Conservation (phyloP, 2,113 vertebrate species). For the Cheilinus undulatus region DNA sequence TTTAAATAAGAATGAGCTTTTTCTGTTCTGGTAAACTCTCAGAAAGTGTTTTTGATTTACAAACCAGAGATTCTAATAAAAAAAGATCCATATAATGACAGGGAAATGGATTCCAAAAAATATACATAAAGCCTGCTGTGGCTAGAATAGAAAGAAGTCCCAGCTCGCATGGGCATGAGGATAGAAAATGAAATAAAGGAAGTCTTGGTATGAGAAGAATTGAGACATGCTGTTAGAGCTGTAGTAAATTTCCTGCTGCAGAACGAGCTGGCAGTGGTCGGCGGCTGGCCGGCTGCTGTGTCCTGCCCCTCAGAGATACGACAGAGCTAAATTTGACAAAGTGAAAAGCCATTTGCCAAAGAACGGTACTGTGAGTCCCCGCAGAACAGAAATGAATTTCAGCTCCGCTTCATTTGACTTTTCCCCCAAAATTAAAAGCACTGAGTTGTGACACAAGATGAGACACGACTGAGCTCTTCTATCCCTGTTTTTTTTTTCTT, state of each 20-base stretch:
- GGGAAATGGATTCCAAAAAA: background rate
- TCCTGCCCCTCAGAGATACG: slow-evolving; percentile 40
- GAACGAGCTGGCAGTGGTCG: slow-evolving; percentile 22
- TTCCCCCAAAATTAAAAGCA: slow-evolving; percentile 73
- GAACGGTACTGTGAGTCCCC: slow-evolving; percentile 48
- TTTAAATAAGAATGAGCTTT: slow-evolving; percentile 17
- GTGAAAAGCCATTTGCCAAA: slow-evolving; percentile 66
- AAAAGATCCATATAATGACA: background rate
- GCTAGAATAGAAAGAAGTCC: slow-evolving; percentile 3
- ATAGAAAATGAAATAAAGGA: slow-evolving; percentile 26
- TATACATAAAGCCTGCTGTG: background rate
- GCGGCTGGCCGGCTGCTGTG: slow-evolving; percentile 22
- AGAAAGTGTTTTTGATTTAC: background rate
- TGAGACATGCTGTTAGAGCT: slow-evolving; percentile 22
- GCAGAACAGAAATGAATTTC: slow-evolving; percentile 70
- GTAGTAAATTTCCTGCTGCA: background rate
- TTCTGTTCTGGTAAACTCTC: background rate
- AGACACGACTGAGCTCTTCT: slow-evolving; percentile 19
- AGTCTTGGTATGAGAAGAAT: slow-evolving; percentile 21
- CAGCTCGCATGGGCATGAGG: background rate
- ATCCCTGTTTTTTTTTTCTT: background rate
- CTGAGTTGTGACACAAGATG: slow-evolving; percentile 66
- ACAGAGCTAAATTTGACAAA: slow-evolving; percentile 54
- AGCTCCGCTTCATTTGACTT: slow-evolving; percentile 71
- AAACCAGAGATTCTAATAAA: background rate